phyloP scores from a whole-genome alignment of 2,888 invertebrate genomes.

The Dione vanillae region DNA sequence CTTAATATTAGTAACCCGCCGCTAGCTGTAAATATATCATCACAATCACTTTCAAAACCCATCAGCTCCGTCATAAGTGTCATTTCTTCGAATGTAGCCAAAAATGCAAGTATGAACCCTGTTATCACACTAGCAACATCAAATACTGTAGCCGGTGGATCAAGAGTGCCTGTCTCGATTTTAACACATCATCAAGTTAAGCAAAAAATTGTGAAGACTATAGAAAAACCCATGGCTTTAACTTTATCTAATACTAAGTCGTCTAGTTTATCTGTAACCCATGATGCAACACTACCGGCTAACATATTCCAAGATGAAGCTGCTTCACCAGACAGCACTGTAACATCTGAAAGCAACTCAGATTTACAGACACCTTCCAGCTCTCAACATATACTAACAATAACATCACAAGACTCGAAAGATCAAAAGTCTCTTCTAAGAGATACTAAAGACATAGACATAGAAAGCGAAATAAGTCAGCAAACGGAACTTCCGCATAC shows the following conservation, averaged over 20 bases:
- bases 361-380: conserved; percentile 56
- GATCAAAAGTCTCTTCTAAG: conserved; percentile 61
- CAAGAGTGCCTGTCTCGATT: conserved; percentile 75
- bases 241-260: conserved; percentile 81
- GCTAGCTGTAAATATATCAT: conserved; percentile 68
- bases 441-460: conserved; percentile 74
- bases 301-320: conserved; percentile 88
- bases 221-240: conserved; percentile 79
- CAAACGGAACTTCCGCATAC: conserved; percentile 79
- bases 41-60: conserved; percentile 69
- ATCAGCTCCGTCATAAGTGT: conserved; percentile 79
- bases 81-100: conserved; percentile 75
- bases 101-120: conserved; percentile 69
- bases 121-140: conserved; percentile 73
- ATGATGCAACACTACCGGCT: conserved; percentile 85
- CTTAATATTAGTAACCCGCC: conserved; percentile 69
- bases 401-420: conserved; percentile 56
- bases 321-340: conserved; percentile 84
- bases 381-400: conserved; percentile 57
- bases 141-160: conserved; percentile 58
- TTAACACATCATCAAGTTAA: conserved; percentile 79
- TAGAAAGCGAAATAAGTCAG: conserved; percentile 79
- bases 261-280: conserved; percentile 83
- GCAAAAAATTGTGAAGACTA: conserved; percentile 80
- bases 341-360: conserved; percentile 59